Conservation (phyloP, 2,113 vertebrate species). For the Dipodomys stephensi region DNA sequence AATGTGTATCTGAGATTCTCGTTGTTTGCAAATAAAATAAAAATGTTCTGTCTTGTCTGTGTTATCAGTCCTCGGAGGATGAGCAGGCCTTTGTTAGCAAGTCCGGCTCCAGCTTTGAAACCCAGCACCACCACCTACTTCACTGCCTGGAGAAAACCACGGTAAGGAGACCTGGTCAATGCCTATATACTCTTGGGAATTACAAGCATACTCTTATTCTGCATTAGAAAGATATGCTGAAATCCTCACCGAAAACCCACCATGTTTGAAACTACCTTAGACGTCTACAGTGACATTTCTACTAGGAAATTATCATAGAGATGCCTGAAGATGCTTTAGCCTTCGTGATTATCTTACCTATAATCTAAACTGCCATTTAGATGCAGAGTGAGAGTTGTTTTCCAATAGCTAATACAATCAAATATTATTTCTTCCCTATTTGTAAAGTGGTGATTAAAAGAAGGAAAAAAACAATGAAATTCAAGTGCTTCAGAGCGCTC, state of each 20-base stretch:
- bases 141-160: constrained; percentile 99
- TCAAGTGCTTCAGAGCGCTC: not conserved
- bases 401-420: not conserved
- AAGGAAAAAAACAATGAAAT: not conserved
- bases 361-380: not conserved
- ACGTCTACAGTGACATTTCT: constrained; percentile 34
- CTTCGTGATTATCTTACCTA: not conserved
- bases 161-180: constrained; percentile 87
- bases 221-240: no score
- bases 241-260: not conserved
- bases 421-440: not conserved
- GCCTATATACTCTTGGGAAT: constrained; percentile 8
- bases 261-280: constrained; percentile 20
- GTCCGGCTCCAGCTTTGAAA: constrained; percentile 92
- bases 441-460: constrained; percentile 14
- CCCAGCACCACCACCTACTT: constrained; percentile 96
- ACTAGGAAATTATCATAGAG: constrained; percentile 24
- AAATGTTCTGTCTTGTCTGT: constrained; percentile 81
- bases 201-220: no score
- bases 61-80: constrained; percentile 92
- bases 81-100: constrained; percentile 94
- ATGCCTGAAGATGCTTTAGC: not conserved
- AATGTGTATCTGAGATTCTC: constrained; percentile 69
- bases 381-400: not conserved
- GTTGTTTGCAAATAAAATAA: constrained; percentile 78